phyloP scores from a whole-genome alignment of 2,113 vertebrate genomes.

The Phasianus colchicus region DNA sequence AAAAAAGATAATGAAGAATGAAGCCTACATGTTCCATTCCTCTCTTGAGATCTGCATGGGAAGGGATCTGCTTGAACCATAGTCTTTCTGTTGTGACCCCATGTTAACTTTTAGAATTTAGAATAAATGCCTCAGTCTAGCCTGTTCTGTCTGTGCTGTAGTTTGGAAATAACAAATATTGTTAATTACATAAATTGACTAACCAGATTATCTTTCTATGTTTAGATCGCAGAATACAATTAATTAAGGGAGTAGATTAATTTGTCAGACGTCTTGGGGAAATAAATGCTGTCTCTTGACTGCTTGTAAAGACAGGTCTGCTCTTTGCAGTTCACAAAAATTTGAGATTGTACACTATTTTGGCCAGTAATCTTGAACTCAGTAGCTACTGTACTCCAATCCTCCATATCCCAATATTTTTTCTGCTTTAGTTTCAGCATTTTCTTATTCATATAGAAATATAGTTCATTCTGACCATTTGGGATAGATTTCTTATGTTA shows the following conservation, averaged over 20 bases:
- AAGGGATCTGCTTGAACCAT: not conserved
- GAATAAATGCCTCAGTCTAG: not conserved
- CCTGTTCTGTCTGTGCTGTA: not conserved
- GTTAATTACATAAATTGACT: not conserved
- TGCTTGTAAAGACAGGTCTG: not conserved
- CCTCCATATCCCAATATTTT: not conserved
- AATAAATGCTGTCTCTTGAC: not conserved
- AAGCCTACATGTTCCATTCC: not conserved
- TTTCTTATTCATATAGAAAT: not conserved
- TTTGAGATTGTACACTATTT: not conserved
- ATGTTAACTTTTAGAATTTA: not conserved
- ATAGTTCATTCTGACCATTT: not conserved
- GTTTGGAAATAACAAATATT: not conserved
- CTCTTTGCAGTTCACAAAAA: not conserved
- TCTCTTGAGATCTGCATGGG: not conserved
- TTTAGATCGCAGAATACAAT: not conserved
- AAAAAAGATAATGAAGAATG: not conserved
- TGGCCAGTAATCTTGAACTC: not conserved
- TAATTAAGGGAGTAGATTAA: not conserved
- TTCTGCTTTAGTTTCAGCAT: not conserved
- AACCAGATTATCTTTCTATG: not conserved
- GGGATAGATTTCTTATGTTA: not conserved
- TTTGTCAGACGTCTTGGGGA: not conserved
- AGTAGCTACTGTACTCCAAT: not conserved
- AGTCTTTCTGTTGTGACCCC: not conserved